Evolutionary conservation across 1,140 invertebrate genomes (phyloP), one percentile per base, ranked within the genome.

Genomic region (Orius laevigatus): DNA sequence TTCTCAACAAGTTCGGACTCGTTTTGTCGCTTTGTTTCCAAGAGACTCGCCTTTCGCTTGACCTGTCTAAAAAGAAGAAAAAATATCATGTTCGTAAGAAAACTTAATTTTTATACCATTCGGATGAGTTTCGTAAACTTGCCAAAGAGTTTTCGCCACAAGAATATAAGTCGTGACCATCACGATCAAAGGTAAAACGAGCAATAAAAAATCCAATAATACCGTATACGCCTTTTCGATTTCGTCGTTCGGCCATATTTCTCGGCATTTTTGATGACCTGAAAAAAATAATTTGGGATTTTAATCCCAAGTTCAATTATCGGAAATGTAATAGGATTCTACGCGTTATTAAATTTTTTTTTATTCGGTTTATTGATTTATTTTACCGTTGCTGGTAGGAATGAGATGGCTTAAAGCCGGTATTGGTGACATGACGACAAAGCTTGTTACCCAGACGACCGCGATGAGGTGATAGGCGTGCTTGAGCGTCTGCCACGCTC

Each of bases 401-500:
- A 73, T 67, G 39, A 81, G 66, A 57, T 73, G 64, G 50, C 75
- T 80, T 54, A 76, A 76, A 25, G 78, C 58, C 0, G 78, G 78
- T 62, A 87, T 88, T 0, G 91, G 91, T 18, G 84, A 60, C 0
- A 90, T 89, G 20, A 74, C 75, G 6, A 82, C 44, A 4, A 86
- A 67, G 1, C 84, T 78, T 0, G 85, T 57, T 0, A 81, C 57
- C 90, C 90, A 94, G 10, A 90, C 70, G 8, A 69, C 65, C 1
- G 76, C 66, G 38, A 94, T 89, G 41, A 90, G 84, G 20, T 79
- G 72, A 14, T 85, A 61, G 1, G 86, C 84, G 25, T 87, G 70
- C 38, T 81, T 75, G 33, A 90, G 69, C 5, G 82, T 82, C 0
- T 81, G 81, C 70, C 88, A 82, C 2, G 77, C 76, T 59, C 89